Evolutionary conservation across 1,140 invertebrate species (phyloP), one percentile per base, ranked within the genome.

Genomic region (Oncopeltus fasciatus): DNA sequence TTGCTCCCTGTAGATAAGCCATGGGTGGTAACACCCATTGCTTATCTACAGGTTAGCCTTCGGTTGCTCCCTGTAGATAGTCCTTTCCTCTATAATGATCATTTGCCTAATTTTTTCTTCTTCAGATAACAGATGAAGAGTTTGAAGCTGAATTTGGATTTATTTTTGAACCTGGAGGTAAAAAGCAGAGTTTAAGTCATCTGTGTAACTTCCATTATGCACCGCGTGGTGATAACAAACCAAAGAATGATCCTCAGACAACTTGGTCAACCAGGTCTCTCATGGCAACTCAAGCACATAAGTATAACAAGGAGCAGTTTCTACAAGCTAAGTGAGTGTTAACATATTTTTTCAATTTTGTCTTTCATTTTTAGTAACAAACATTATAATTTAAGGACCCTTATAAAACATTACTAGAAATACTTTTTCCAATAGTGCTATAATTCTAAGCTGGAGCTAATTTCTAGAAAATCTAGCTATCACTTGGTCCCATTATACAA

Each of bases 261-360:
- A 59, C 61, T 58, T 58, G 49, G 49, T 61, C 57, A n/a, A 63
- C 65, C 16, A 57, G 57, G 51, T 68, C 76, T 43, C 62, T 67
- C 49, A 67, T 67, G 69, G 70, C 72, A 47, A 72, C 77, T 61
- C 74, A 77, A 56, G 75, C 78, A 29, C 80, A 83, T 68, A 86
- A 85, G 70, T 93, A 91, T 73, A 92, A 88, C 74, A 92, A 93
- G 73, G 90, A 96, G 72, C 85, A 92, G 69, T 97, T 92, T 74
- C 75, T 97, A 33, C 90, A 95, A 76, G 91, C 91, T 33, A 94
- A 94, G 90, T 95, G 80, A 77, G 77, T 72, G 12, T 1, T 4
- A 3, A 12, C 2, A 24, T 1, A 56, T 1, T 26, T 3, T 2
- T 5, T 12, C 20, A 5, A 21, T 53, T 21, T 4, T 14, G 27